A percentile compares a stretch with the other conserved stretches of the same genome.
Evolutionary conservation across 2,888 invertebrate species (phyloP).

Genomic region (Heteromurus nitidus): DNA sequence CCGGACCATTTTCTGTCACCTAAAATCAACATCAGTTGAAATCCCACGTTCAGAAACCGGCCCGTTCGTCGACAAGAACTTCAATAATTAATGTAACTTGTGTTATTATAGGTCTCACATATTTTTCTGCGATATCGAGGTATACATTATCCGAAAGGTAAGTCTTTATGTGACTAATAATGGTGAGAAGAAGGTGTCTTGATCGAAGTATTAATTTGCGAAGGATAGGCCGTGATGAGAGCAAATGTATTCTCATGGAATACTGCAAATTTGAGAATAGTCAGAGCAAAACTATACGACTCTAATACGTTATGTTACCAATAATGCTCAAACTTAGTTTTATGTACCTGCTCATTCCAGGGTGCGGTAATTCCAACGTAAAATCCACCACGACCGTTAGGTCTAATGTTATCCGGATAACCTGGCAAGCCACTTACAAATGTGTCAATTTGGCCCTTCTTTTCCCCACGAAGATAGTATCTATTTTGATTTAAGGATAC

Average conservation of each 20-base stretch:
- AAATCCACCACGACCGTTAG: slow-evolving; percentile 82
- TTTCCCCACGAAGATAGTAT: slow-evolving; percentile 87
- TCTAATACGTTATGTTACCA: background rate
- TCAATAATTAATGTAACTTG: too few relatives aligned
- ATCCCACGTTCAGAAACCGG: background rate
- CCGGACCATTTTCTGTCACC: slow-evolving; percentile 1
- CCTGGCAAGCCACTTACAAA: slow-evolving; percentile 89
- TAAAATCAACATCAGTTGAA: background rate
- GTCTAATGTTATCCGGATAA: slow-evolving; percentile 81
- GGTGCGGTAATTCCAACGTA: slow-evolving; percentile 80
- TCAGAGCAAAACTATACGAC: background rate
- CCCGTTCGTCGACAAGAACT: slow-evolving; percentile 1
- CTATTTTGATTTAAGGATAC: slow-evolving; percentile 72
- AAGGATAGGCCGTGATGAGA: slow-evolving; percentile 7
- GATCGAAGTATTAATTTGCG: slow-evolving; percentile 42
- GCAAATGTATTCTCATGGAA: slow-evolving; percentile 31
- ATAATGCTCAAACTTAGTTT: background rate
- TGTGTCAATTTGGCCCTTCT: slow-evolving; percentile 85
- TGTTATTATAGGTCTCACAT: slow-evolving; percentile 6
- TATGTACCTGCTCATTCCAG: slow-evolving; percentile 75
- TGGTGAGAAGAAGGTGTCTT: slow-evolving; percentile 7
- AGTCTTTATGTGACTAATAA: background rate
- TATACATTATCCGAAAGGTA: slow-evolving; percentile 25
- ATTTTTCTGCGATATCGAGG: slow-evolving; percentile 16
- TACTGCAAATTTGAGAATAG: slow-evolving; percentile 12